These are phyloP conservation scores for Myotis brandtii DNA, from an alignment of 2,113 vertebrate species.

Conservation along the genomic window DNA sequence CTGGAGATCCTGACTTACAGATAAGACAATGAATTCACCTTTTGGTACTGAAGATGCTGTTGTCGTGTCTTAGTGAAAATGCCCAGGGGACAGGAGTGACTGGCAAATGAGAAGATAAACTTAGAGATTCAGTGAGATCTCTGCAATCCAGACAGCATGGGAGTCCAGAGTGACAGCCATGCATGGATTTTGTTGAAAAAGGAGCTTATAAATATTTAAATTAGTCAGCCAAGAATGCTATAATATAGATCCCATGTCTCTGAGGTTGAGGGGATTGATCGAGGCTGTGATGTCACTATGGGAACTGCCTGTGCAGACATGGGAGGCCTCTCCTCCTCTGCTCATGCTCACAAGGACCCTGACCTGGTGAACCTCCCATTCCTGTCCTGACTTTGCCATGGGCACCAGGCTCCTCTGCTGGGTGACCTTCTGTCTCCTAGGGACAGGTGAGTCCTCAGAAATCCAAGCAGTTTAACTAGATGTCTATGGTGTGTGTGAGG, in stretches of 20 bases:
- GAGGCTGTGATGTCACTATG: not conserved
- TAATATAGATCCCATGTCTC: not conserved
- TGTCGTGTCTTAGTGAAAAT: not conserved
- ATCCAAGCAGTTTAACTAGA: not conserved
- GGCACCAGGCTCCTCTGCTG: conserved; percentile 2
- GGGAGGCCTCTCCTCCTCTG: not conserved
- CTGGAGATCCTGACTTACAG: not conserved
- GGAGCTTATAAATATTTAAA: not conserved
- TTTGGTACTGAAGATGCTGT: too few species aligned
- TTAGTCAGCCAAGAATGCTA: not conserved
- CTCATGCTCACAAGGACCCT: not conserved
- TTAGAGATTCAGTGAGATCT: not conserved
- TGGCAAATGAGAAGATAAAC: not conserved
- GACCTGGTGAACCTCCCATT: not conserved
- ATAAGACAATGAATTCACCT: not conserved
- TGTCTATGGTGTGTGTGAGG: too few species aligned
- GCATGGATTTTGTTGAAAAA: not conserved
- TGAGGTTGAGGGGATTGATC: fast-evolving
- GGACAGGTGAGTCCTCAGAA: not conserved
- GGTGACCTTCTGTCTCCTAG: not conserved
- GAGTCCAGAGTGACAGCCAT: not conserved
- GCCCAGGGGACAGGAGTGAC: fast-evolving
- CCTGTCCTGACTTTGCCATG: not conserved
- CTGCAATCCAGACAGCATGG: too few species aligned
- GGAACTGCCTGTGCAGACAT: not conserved